Evolutionary conservation across 2,888 invertebrate genomes (phyloP), one percentile per base, ranked within the genome.

Genomic region (Bibio marci): DNA sequence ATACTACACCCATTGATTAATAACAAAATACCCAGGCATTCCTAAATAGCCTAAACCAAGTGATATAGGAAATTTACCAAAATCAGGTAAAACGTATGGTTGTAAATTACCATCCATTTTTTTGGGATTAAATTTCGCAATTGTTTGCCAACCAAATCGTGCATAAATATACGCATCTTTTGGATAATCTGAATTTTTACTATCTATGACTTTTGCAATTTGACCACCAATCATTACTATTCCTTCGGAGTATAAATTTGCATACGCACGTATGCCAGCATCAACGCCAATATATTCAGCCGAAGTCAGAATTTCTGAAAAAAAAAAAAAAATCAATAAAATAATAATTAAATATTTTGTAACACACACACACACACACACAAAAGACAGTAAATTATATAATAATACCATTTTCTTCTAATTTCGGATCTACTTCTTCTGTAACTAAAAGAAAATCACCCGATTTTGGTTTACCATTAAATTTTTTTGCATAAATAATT

Each of bases 11-110:
- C n/a, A n/a, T n/a, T n/a, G n/a, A n/a, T n/a, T n/a, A n/a, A n/a
- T n/a, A n/a, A n/a, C n/a, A n/a, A 43, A 30, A 54, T 62, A 80
- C 77, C 79, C 80, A 33, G 80, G 74, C 76, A 77, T 78, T 48
- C 80, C 80, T 33, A 79, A 57, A 35, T 70, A 54, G 38, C 80
- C 80, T 15, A 80, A 55, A n/a, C 64, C 69, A 38, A 76, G 61
- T 1, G 80, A 80, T 7, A 22, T 22, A 6, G 79, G 68, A 41
- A 76, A 56, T 18, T 67, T 60, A 28, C 64, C 67, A 28, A 76
- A 54, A 46, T 78, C 69, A 4, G 76, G 74, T 32, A 78, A 35
- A 8, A 71, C 40, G 26, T 59, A 63, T 2, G 65, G 52, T 37
- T 32, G 5, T 11, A 45, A 39, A 4, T 47, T 38, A 32, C 50